Evolutionary conservation across 2,113 vertebrate species (phyloP).

Genomic region (Prietella phreatophila): DNA sequence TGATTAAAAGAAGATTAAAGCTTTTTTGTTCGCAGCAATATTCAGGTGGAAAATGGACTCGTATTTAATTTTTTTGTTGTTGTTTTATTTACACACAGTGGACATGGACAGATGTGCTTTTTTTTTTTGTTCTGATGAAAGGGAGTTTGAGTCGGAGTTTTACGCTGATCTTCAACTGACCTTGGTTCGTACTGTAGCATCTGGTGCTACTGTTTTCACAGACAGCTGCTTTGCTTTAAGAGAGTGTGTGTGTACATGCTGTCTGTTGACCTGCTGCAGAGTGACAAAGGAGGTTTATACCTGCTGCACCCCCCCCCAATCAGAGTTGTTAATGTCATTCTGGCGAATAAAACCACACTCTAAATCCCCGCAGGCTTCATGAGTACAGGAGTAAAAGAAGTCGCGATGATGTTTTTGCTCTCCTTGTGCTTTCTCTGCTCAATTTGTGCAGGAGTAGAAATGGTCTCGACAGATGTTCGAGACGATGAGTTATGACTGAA

Average conservation of each 20-base stretch:
- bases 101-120: background rate
- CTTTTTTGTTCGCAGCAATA: background rate
- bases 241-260: background rate
- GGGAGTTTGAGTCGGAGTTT: background rate
- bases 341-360: background rate
- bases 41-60: background rate
- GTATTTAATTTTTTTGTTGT: background rate
- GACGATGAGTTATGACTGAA: slow-evolving; percentile 18
- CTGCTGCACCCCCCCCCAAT: background rate
- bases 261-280: background rate
- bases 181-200: background rate
- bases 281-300: background rate
- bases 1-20: slow-evolving; percentile 8
- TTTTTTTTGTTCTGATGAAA: slow-evolving; percentile 2
- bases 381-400: background rate
- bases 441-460: background rate
- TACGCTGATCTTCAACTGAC: slow-evolving; percentile 21
- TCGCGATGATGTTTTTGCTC: background rate
- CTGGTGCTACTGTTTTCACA: slow-evolving; percentile 13
- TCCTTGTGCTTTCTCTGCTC: background rate
- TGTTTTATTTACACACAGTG: background rate
- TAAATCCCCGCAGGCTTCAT: background rate
- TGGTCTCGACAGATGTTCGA: background rate
- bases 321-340: background rate
- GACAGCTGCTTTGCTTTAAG: slow-evolving; percentile 39